A percentile compares a stretch with the other conserved stretches of the same genome.
phyloP scores from a whole-genome alignment of 2,113 vertebrate species.

The Rallus limicola region DNA sequence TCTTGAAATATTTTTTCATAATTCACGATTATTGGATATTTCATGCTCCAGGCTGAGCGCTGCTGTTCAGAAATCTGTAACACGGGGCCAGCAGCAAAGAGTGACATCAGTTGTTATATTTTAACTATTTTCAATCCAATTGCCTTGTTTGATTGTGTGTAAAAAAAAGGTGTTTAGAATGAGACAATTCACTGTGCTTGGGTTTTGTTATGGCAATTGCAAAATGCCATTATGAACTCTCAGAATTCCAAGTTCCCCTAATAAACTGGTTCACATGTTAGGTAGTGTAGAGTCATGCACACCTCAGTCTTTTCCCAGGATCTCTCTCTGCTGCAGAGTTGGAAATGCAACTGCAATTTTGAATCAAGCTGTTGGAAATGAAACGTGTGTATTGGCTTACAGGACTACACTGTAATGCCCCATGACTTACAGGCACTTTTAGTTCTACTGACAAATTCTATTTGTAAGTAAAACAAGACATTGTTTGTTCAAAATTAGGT shows the following conservation, averaged over 20 bases:
- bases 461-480: too few relatives aligned
- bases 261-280: neutral
- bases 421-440: neutral
- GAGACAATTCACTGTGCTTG: neutral
- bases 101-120: neutral
- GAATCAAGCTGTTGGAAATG: neutral
- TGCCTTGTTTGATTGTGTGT: neutral
- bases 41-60: neutral
- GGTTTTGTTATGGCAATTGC: neutral
- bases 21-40: neutral
- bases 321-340: neutral
- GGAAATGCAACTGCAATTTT: neutral
- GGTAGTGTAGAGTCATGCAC: neutral
- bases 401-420: neutral
- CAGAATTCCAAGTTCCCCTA: neutral
- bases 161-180: neutral
- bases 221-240: neutral
- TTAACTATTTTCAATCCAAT: neutral
- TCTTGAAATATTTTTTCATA: neutral
- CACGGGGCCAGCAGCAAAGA: neutral
- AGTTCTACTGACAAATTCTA: neutral
- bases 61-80: neutral
- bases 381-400: neutral
- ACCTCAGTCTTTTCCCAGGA: neutral
- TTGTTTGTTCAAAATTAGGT: neutral